phyloP scores from a whole-genome alignment of 92 coral and sea anemone species.

The Metridium senile region DNA sequence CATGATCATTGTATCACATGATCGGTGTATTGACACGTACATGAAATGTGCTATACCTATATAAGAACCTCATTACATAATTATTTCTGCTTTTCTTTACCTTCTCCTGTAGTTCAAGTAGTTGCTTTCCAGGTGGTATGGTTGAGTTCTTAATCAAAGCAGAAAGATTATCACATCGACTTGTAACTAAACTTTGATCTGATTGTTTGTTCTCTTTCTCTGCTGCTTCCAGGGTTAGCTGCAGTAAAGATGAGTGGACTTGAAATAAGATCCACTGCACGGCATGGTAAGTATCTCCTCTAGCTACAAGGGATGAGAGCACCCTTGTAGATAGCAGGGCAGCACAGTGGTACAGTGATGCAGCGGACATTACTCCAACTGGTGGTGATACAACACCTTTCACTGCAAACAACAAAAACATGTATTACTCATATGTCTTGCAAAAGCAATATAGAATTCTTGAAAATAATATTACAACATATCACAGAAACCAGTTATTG shows the following conservation, averaged over 20 bases:
- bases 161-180: slow-evolving; percentile 83
- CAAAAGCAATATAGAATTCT: no score
- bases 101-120: slow-evolving; percentile 89
- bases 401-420: background rate
- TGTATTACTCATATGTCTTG: no score
- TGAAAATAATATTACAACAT: no score
- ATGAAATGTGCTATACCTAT: no score
- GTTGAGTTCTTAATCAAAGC: slow-evolving; percentile 78
- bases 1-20: no score
- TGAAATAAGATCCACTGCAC: slow-evolving; percentile 79
- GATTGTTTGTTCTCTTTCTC: slow-evolving; percentile 30
- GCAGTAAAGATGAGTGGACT: slow-evolving; percentile 81
- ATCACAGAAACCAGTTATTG: no score
- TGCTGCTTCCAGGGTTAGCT: slow-evolving; percentile 55
- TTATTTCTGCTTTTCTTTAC: slow-evolving; percentile 43
- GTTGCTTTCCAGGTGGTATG: slow-evolving; percentile 81
- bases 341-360: slow-evolving; percentile 44
- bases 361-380: slow-evolving; percentile 59
- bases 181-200: slow-evolving; percentile 38
- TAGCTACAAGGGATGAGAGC: slow-evolving; percentile 65
- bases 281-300: slow-evolving; percentile 87
- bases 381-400: slow-evolving; percentile 24
- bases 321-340: slow-evolving; percentile 55
- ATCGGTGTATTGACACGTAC: no score
- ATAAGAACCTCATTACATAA: no score